These are phyloP conservation scores for Caenorhabditis becei DNA, from an alignment of 2,888 invertebrate species.

Conservation along the genomic window DNA sequence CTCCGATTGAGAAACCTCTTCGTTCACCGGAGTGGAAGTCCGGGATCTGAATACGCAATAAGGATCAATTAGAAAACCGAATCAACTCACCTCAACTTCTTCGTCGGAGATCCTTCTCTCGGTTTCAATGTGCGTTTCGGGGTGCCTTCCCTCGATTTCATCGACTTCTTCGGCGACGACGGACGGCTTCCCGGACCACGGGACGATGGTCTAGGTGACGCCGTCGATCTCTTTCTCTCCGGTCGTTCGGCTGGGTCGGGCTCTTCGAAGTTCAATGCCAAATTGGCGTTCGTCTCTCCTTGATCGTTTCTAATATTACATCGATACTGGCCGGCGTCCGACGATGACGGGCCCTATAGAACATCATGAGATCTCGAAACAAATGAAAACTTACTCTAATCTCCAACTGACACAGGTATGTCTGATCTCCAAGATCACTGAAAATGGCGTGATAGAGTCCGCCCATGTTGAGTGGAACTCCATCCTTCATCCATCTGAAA, in stretches of 20 bases:
- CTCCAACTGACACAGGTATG: conserved; percentile 81
- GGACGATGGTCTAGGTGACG: conserved; percentile 71
- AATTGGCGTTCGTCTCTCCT: conserved; percentile 96
- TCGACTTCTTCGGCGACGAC: conserved; percentile 65
- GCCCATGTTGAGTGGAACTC: conserved; percentile 77
- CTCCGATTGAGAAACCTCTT: conserved; percentile 70
- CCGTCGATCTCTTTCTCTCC: conserved; percentile 58
- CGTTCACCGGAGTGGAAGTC: conserved; percentile 78
- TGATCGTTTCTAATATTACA: conserved; percentile 96
- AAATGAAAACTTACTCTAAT: conserved; percentile 74
- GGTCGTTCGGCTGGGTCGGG: conserved; percentile 74
- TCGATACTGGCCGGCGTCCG: conserved; percentile 97
- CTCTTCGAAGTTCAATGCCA: conserved; percentile 94
- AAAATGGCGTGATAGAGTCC: conserved; percentile 79
- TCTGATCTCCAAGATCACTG: conserved; percentile 80
- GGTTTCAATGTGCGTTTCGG: conserved; percentile 73
- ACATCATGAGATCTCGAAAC: conserved; percentile 37
- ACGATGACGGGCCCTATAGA: conserved; percentile 94
- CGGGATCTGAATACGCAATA: conserved; percentile 65
- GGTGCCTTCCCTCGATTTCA: conserved; percentile 70
- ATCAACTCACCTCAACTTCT: conserved; percentile 71
- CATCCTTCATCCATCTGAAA: conserved; percentile 80
- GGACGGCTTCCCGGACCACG: conserved; percentile 71
- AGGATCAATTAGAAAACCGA: background rate
- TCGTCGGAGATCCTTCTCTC: conserved; percentile 79